A percentile compares a stretch with the other conserved stretches of the same genome.
phyloP scores from a whole-genome alignment of 2,113 vertebrate species.

The Syrrhaptes paradoxus region DNA sequence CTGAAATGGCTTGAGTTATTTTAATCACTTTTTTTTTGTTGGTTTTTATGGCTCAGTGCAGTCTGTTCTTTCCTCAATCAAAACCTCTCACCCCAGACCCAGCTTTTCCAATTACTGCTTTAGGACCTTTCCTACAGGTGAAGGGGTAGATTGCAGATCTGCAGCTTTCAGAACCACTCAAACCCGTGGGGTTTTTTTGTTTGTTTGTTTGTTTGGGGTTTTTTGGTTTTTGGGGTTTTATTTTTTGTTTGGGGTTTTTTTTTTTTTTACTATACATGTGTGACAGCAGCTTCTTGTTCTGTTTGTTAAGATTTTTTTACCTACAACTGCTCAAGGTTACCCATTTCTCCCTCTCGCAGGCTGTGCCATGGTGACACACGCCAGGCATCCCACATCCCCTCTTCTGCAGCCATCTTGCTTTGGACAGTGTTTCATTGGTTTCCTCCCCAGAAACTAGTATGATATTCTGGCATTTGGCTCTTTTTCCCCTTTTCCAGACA shows the following conservation, averaged over 20 bases:
- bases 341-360: not conserved
- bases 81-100: not conserved
- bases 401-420: not conserved
- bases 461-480: not conserved
- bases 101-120: not conserved
- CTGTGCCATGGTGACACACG: rapidly evolving
- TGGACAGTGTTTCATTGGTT: not conserved
- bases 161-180: not conserved
- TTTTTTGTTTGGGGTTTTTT: too few species aligned
- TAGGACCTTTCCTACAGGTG: not conserved
- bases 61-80: not conserved
- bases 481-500: not conserved
- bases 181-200: not conserved
- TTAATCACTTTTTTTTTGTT: not conserved
- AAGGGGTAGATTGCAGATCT: not conserved
- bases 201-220: too few species aligned
- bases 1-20: not conserved
- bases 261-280: not conserved
- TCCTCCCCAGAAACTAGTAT: not conserved
- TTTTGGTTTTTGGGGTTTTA: too few species aligned
- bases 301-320: not conserved
- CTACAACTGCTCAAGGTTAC: not conserved
- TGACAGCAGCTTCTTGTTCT: not conserved
- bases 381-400: too few species aligned
- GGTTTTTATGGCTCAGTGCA: not conserved